Evolutionary conservation across 2,888 invertebrate genomes (phyloP), one percentile per base, ranked within the genome.

Genomic region (Pemphredon lugubris): DNA sequence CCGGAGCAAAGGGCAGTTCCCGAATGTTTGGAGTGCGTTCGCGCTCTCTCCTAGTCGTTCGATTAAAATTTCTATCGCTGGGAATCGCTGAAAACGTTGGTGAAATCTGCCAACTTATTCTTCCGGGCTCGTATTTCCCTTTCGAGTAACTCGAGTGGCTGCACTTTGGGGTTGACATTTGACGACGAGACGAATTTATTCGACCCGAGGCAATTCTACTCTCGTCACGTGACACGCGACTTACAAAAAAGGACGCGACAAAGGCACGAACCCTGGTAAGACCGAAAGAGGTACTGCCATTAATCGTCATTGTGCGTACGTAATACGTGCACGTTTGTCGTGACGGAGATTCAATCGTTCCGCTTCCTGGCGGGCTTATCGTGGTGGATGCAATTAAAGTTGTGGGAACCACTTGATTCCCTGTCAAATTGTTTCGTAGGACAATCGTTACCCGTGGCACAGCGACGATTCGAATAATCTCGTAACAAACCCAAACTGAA

Each of bases 81-180:
- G 2, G 34, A 14, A 44, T 40, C 18, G 32, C 39, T 20, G 42
- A 18, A 6, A 14, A 2, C 7, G 11, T 32, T n/a, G 26, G 9
- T 23, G 34, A 53, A 61, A 45, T 50, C 50, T 39, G 21, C 21
- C 39, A 23, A 5, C 30, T 16, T 40, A 39, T 37, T 42, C 44
- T 37, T 47, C 23, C 13, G 39, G 63, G 55, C 58, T 78, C 78
- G 59, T 75, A 74, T 84, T 84, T 77, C 79, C 75, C 74, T 77
- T 76, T 73, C 63, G 58, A 50, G 84, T 82, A 84, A 84, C 70
- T 75, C 71, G 83, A 84, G 82, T 76, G 72, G 67, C 60, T 58
- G 63, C 47, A 54, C 53, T 70, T 67, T 40, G 39, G 69, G 77
- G 60, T 75, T 82, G 83, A 83, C 82, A 79, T 82, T 79, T 64